Evolutionary conservation across 2,797 vertebrate genomes (phyloP).

Genomic region (Oophaga sylvatica): DNA sequence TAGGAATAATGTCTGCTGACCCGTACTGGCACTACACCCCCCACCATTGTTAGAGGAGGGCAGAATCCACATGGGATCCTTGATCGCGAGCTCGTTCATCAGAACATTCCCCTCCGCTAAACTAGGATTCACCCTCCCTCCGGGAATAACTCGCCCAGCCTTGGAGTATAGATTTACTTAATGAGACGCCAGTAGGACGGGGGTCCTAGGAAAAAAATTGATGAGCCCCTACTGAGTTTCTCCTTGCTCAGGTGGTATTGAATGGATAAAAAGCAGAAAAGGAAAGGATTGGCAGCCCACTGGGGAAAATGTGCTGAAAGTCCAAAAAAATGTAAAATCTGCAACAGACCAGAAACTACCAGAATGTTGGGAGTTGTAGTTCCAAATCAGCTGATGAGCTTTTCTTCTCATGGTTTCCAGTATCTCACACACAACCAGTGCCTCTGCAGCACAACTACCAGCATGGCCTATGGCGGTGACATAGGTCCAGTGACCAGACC

Average conservation of each 20-base stretch:
- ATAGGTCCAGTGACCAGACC: no score
- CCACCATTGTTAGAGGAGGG: neutral
- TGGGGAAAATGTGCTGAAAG: neutral
- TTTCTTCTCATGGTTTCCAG: no score
- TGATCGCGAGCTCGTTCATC: slow-evolving; percentile 1
- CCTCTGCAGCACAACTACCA: neutral
- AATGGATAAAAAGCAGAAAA: neutral
- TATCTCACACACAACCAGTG: no score
- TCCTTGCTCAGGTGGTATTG: neutral
- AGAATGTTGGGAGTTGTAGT: no score
- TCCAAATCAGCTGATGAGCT: no score
- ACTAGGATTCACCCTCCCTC: slow-evolving; percentile 52
- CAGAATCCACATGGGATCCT: neutral
- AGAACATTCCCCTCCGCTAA: slow-evolving; percentile 23
- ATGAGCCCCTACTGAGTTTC: neutral
- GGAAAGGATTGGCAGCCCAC: no score
- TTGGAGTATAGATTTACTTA: slow-evolving; percentile 51
- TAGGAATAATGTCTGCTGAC: slow-evolving; percentile 5
- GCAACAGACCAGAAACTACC: no score
- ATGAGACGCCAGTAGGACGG: slow-evolving; percentile 6
- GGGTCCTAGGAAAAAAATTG: neutral
- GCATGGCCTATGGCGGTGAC: neutral
- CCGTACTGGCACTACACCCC: neutral
- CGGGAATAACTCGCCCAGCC: slow-evolving; percentile 29
- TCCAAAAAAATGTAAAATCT: no score